These are phyloP conservation scores for Sepiola atlantica DNA, from an alignment of 2,888 invertebrate genomes.

Conservation along the genomic window DNA sequence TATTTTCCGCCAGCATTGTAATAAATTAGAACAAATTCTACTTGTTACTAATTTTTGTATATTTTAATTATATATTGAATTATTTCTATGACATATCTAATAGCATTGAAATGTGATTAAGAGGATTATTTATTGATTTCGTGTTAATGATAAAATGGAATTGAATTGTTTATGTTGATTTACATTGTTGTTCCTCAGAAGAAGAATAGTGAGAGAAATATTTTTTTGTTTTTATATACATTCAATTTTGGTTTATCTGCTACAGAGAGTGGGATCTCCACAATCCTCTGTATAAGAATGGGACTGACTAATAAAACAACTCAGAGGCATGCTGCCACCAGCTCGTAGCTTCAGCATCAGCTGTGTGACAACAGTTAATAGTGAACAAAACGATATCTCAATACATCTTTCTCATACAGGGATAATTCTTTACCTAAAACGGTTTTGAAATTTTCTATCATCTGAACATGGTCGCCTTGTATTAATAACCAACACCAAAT, in stretches of 20 bases:
- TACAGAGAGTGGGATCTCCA: not conserved
- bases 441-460: not conserved
- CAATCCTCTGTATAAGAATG: not conserved
- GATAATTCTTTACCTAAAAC: not conserved
- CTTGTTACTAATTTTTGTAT: not conserved
- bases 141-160: not conserved
- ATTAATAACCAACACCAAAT: not conserved
- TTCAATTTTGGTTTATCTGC: not conserved
- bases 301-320: not conserved
- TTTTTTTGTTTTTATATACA: not conserved
- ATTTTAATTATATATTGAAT: not conserved
- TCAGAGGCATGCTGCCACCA: not conserved
- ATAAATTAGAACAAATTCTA: not conserved
- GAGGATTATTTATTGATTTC: not conserved
- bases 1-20: not conserved
- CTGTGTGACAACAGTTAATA: not conserved
- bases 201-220: not conserved
- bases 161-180: not conserved
- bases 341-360: not conserved
- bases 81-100: not conserved
- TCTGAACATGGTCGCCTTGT: not conserved
- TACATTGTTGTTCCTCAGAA: too few species aligned
- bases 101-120: not conserved
- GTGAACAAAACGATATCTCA: not conserved
- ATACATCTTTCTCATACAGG: not conserved